phyloP scores from a whole-genome alignment of 2,797 vertebrate species.

The Molossus alvarezi region DNA sequence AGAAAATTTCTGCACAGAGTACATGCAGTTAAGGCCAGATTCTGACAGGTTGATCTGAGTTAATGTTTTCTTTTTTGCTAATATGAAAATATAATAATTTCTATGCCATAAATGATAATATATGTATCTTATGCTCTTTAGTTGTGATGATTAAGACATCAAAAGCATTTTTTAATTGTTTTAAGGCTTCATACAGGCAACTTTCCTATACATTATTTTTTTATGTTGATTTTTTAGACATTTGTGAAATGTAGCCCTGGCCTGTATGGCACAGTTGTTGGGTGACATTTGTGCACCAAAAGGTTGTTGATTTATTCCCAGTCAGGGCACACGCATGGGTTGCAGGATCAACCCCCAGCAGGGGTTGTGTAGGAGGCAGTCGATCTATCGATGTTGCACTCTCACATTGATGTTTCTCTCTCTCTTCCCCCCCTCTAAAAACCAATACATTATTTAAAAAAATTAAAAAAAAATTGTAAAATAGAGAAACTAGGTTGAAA shows the following conservation, averaged over 20 bases:
- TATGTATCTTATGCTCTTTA: neutral
- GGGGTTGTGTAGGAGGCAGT: neutral
- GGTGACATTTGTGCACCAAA: neutral
- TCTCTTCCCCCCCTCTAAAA: neutral
- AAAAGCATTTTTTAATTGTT: constrained; percentile 5
- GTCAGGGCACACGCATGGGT: neutral
- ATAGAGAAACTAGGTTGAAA: constrained; percentile 2
- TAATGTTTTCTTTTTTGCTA: constrained; percentile 57
- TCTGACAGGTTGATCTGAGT: neutral
- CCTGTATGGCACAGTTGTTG: neutral
- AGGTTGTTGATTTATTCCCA: neutral
- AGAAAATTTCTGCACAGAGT: neutral
- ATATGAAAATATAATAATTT: neutral
- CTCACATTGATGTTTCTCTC: neutral
- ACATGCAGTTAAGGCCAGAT: neutral
- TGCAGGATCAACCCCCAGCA: neutral
- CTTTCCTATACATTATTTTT: constrained; percentile 12
- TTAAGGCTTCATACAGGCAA: constrained; percentile 37
- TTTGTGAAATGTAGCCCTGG: neutral
- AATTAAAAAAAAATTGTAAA: neutral
- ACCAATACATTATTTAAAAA: neutral
- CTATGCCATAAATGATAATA: constrained; percentile 21
- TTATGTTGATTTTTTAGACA: neutral
- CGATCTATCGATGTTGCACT: neutral
- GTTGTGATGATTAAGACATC: neutral